phyloP scores from a whole-genome alignment of 2,888 invertebrate species.

The Drosophila melanocephala region DNA sequence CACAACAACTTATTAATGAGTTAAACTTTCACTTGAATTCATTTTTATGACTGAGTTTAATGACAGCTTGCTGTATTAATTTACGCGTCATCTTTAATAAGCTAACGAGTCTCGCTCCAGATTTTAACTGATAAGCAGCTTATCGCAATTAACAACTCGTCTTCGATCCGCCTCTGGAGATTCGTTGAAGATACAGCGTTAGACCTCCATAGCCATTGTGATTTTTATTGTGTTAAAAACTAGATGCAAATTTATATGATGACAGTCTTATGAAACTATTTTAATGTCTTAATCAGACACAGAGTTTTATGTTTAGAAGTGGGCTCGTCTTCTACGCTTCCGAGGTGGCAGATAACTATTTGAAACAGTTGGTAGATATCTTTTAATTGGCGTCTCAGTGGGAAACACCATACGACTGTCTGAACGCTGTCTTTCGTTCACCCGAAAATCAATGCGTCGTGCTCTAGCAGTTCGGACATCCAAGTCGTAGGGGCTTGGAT shows the following conservation, averaged over 20 bases:
- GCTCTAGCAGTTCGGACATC: conserved; percentile 59
- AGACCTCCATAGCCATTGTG: conserved; percentile 38
- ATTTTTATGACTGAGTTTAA: conserved; percentile 65
- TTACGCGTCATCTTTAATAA: conserved; percentile 61
- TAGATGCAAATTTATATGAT: conserved; percentile 21
- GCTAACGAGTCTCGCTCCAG: conserved; percentile 57
- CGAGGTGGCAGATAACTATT: conserved; percentile 44
- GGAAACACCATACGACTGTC: conserved; percentile 65
- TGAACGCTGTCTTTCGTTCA: conserved; percentile 57
- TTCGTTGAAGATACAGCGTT: conserved; percentile 19
- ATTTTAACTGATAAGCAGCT: conserved; percentile 68
- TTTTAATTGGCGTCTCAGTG: conserved; percentile 26
- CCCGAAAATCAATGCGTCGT: conserved; percentile 49
- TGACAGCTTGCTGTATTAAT: conserved; percentile 65
- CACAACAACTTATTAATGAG: conserved; percentile 6
- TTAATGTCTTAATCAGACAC: conserved; percentile 63
- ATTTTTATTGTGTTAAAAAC: conserved; percentile 56
- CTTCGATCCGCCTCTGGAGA: conserved; percentile 9
- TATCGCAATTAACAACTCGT: conserved; percentile 59
- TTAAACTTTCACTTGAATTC: conserved; percentile 63
- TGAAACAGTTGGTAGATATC: conserved; percentile 39
- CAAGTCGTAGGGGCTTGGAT: conserved; percentile 37
- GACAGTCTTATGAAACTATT: conserved; percentile 62
- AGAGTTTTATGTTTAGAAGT: conserved; percentile 15
- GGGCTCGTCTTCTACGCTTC: conserved; percentile 47